These are phyloP conservation scores for Oceanodroma tethys DNA, from an alignment of 2,113 vertebrate species.

Conservation along the genomic window DNA sequence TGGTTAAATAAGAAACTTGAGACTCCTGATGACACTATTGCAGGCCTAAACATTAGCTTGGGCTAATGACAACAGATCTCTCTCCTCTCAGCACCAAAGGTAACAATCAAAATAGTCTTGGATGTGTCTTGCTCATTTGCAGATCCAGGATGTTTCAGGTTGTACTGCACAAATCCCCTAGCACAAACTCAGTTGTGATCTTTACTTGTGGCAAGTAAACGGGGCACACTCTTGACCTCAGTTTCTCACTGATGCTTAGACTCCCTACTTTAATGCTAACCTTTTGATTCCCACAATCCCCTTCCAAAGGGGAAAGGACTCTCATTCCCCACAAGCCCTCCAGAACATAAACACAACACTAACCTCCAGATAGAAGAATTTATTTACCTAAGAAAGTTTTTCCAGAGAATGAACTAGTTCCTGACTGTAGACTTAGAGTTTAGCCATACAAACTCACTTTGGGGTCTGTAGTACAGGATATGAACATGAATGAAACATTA, in stretches of 20 bases:
- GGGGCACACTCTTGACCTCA: not conserved
- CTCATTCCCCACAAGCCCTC: slow-evolving; percentile 14
- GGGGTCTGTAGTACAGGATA: slow-evolving; percentile 60
- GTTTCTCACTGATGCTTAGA: not conserved
- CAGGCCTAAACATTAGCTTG: not conserved
- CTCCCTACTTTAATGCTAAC: not conserved
- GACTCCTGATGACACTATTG: not conserved
- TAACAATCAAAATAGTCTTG: not conserved
- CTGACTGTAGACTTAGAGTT: slow-evolving; percentile 32
- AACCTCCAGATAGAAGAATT: not conserved
- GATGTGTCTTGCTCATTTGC: not conserved
- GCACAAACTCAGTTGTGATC: not conserved
- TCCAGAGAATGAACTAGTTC: slow-evolving; percentile 21
- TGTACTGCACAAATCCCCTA: not conserved
- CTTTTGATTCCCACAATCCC: not conserved
- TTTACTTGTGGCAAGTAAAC: not conserved
- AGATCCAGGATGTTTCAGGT: not conserved
- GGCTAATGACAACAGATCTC: not conserved
- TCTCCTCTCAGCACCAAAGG: not conserved
- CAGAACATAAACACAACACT: slow-evolving; percentile 24
- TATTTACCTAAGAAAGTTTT: slow-evolving; percentile 35
- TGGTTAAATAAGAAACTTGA: slow-evolving; percentile 48
- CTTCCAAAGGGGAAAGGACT: not conserved
- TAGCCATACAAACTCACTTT: slow-evolving; percentile 41
- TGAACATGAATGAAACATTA: slow-evolving; percentile 57